Evolutionary conservation across 1,140 invertebrate genomes (phyloP).

Genomic region (Drosophila ambigua): DNA sequence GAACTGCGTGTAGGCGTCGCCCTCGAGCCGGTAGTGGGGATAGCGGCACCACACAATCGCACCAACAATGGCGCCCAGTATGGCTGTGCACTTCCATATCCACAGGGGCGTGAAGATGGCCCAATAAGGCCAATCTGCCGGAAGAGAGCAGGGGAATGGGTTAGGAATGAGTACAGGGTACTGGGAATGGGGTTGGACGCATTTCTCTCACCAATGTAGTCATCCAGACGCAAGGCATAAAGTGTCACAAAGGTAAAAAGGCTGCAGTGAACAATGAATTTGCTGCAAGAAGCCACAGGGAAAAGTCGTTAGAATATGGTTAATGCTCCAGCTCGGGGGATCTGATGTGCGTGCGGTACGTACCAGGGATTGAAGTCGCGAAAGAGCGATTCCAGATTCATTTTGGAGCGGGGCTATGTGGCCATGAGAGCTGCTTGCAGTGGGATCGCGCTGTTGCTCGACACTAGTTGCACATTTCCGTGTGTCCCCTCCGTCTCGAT

Average conservation of each 20-base stretch:
- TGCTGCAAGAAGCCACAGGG: conserved; percentile 88
- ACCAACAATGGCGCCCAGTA: conserved; percentile 94
- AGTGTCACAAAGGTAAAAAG: conserved; percentile 95
- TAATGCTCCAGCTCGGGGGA: too few relatives aligned
- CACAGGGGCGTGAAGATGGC: conserved; percentile 97
- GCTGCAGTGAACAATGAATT: conserved; percentile 97
- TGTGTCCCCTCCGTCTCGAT: conserved; percentile 17
- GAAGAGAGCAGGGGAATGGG: not conserved
- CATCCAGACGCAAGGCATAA: conserved; percentile 95
- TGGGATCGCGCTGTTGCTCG: conserved; percentile 19
- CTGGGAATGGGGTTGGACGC: too few relatives aligned
- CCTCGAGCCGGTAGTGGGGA: conserved; percentile 96
- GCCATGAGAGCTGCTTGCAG: conserved; percentile 11
- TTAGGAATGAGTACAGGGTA: not conserved
- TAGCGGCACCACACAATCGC: conserved; percentile 97
- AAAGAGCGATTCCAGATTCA: conserved; percentile 95
- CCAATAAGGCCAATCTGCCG: conserved; percentile 95
- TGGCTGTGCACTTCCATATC: conserved; percentile 97
- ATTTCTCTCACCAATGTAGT: conserved; percentile 86
- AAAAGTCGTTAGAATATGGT: not conserved
- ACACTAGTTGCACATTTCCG: conserved; percentile 73
- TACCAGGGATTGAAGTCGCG: conserved; percentile 97
- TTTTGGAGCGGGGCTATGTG: conserved; percentile 72
- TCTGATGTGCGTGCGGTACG: not conserved
- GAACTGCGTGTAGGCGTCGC: conserved; percentile 97